Conservation (phyloP, 1,140 invertebrate species). For the Papilio dardanus region DNA sequence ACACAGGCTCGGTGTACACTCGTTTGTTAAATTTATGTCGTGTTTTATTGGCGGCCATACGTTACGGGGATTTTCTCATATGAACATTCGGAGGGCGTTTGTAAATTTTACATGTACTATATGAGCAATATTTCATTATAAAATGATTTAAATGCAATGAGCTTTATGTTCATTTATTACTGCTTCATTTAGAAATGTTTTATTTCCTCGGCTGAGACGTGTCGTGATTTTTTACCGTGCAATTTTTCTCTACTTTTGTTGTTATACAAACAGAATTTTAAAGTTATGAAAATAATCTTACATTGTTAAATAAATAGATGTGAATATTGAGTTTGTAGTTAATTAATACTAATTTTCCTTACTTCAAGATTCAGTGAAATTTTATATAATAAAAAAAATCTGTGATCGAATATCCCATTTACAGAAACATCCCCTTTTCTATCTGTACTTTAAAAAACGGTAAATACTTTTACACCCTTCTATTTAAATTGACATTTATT, state of each 20-base stretch:
- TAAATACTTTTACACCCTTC: background rate
- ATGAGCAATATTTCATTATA: slow-evolving; percentile 33
- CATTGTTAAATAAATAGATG: no score
- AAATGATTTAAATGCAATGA: slow-evolving; percentile 33
- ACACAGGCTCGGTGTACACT: background rate
- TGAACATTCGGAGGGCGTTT: slow-evolving; percentile 32
- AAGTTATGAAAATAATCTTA: no score
- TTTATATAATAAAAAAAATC: no score
- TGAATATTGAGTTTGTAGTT: no score
- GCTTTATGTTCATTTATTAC: slow-evolving; percentile 21
- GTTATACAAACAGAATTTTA: no score
- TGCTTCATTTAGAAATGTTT: background rate
- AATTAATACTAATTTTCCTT: no score
- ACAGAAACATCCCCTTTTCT: no score
- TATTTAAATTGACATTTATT: slow-evolving; percentile 28
- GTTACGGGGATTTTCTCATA: slow-evolving; percentile 35
- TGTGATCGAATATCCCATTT: no score
- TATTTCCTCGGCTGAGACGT: background rate
- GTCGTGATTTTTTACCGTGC: background rate
- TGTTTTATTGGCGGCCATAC: slow-evolving; percentile 36
- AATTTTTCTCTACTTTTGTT: background rate
- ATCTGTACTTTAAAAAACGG: background rate
- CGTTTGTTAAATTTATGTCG: slow-evolving; percentile 26
- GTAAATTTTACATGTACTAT: slow-evolving; percentile 19
- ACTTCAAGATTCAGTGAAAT: no score